Conservation (phyloP, 2,113 vertebrate species). For the Bujurquina vittata region DNA sequence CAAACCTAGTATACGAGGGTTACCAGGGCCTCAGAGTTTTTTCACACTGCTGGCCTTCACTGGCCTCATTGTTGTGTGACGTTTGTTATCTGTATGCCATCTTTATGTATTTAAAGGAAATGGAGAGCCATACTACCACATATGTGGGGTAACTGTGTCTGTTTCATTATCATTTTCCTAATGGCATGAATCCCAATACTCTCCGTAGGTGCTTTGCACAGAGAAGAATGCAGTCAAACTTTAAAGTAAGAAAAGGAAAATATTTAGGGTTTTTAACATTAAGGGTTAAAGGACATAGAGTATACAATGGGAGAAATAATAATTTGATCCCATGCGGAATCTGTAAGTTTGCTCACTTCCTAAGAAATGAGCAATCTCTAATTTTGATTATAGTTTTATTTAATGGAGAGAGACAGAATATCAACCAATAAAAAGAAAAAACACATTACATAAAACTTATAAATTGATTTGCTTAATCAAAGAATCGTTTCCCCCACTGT, state of each 20-base stretch:
- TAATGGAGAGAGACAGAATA: too few relatives aligned
- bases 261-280: background rate
- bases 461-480: too few relatives aligned
- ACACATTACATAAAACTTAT: too few relatives aligned
- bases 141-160: background rate
- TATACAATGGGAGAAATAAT: background rate
- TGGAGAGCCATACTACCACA: background rate
- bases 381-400: too few relatives aligned
- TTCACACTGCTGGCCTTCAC: constrained; percentile 13
- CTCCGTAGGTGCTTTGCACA: background rate
- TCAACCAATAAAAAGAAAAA: too few relatives aligned
- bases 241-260: background rate
- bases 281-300: background rate
- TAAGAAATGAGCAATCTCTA: too few relatives aligned
- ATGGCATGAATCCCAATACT: background rate
- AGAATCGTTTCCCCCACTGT: too few relatives aligned
- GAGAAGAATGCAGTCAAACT: background rate
- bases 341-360: too few relatives aligned
- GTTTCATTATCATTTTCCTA: background rate
- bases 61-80: constrained; percentile 17
- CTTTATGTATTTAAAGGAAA: background rate
- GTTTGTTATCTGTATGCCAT: constrained; percentile 15
- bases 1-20: constrained; percentile 5
- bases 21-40: constrained; percentile 26
- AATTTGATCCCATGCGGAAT: too few relatives aligned